phyloP scores from a whole-genome alignment of 2,113 vertebrate genomes.

The Corvus cornix region DNA sequence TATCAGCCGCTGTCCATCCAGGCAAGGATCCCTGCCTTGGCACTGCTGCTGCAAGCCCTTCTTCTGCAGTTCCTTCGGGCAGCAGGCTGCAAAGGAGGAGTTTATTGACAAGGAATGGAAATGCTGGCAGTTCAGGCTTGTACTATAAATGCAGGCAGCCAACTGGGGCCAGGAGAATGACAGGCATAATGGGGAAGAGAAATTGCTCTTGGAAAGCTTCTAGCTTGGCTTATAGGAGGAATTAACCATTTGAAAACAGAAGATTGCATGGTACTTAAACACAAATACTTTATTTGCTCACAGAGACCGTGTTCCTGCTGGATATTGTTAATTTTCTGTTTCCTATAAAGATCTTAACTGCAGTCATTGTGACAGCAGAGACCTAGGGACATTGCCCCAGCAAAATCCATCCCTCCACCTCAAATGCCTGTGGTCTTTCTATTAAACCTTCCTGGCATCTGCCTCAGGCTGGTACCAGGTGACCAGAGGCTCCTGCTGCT shows the following conservation, averaged over 20 bases:
- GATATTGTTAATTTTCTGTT: neutral
- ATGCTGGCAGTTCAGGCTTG: neutral
- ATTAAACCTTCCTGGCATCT: neutral
- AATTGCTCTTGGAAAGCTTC: slow-evolving; percentile 44
- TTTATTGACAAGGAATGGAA: slow-evolving; percentile 49
- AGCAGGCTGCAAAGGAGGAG: slow-evolving; percentile 27
- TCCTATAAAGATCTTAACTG: neutral
- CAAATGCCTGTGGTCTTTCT: neutral
- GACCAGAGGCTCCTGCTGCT: neutral
- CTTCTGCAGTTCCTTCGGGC: neutral
- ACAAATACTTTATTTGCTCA: neutral
- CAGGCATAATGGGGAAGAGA: slow-evolving; percentile 15
- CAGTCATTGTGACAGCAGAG: neutral
- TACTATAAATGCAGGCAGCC: slow-evolving; percentile 14
- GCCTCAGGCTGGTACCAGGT: neutral
- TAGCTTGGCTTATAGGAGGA: neutral
- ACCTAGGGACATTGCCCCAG: neutral
- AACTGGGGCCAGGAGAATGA: neutral
- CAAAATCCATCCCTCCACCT: neutral
- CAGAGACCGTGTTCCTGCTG: neutral
- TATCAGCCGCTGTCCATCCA: neutral
- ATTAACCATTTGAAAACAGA: slow-evolving; percentile 27
- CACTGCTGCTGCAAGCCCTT: neutral
- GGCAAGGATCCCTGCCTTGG: neutral
- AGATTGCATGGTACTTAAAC: neutral